These are phyloP conservation scores for Hermetia illucens DNA, from an alignment of 1,140 invertebrate genomes.

Conservation along the genomic window DNA sequence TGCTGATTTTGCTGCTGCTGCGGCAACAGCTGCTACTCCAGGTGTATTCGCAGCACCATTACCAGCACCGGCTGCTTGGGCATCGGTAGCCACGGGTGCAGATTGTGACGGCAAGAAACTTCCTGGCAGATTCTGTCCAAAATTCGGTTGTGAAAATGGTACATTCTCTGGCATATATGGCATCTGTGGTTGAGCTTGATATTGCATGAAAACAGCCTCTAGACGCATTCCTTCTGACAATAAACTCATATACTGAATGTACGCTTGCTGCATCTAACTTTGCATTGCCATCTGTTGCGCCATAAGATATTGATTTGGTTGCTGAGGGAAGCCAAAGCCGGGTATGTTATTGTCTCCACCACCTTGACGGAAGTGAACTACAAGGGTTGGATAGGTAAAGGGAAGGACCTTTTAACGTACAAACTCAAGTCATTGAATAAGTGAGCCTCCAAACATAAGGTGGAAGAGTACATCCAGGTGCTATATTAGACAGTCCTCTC, in stretches of 20 bases:
- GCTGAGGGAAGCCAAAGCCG: neutral
- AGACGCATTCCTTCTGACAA: neutral
- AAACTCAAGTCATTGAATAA: too few relatives aligned
- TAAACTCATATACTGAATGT: slow-evolving; percentile 64
- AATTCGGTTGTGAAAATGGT: neutral
- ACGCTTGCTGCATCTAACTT: slow-evolving; percentile 67
- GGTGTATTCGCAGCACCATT: slow-evolving; percentile 1
- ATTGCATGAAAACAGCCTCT: neutral
- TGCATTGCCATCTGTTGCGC: slow-evolving; percentile 41
- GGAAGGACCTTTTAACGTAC: too few relatives aligned
- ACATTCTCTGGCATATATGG: slow-evolving; percentile 5
- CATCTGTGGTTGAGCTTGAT: slow-evolving; percentile 1
- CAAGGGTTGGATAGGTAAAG: too few relatives aligned
- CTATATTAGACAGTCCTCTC: too few relatives aligned
- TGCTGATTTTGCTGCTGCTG: slow-evolving; percentile 1
- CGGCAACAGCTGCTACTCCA: neutral
- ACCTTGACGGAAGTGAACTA: too few relatives aligned
- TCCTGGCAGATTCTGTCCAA: neutral
- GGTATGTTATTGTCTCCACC: neutral
- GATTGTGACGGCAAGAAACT: slow-evolving; percentile 1
- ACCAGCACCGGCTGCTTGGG: too few relatives aligned
- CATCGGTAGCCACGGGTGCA: neutral
- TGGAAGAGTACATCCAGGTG: too few relatives aligned
- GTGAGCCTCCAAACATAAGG: too few relatives aligned
- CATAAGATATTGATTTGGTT: neutral